Percentiles rank a stretch among this genome's conserved stretches.
phyloP scores from a whole-genome alignment of 2,888 invertebrate species.

The Rhingia campestris region DNA sequence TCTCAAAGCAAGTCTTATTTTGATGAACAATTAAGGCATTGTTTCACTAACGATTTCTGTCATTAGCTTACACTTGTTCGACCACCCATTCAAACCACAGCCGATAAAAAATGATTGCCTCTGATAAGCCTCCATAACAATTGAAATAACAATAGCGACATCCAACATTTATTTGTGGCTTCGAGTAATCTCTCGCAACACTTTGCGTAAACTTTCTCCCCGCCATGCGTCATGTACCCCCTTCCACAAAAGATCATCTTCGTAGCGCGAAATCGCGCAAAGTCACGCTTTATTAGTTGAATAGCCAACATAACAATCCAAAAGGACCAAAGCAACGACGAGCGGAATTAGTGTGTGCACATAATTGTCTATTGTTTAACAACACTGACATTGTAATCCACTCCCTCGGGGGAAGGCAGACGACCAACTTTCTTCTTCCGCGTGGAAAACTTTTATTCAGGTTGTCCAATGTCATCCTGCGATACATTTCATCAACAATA shows the following conservation, averaged over 20 bases:
- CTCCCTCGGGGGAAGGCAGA: conserved; percentile 18
- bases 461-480: conserved; percentile 65
- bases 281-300: conserved; percentile 71
- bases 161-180: conserved; percentile 36
- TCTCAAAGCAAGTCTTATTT: no score
- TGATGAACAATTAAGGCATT: no score
- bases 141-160: conserved; percentile 48
- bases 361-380: conserved; percentile 73
- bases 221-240: neutral
- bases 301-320: conserved; percentile 59
- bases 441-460: conserved; percentile 72
- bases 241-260: neutral
- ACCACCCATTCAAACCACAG: neutral
- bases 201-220: conserved; percentile 18
- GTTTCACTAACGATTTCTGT: no score
- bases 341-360: conserved; percentile 65
- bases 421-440: conserved; percentile 46
- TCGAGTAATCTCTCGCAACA: conserved; percentile 50
- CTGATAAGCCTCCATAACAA: conserved; percentile 59
- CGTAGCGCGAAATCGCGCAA: conserved; percentile 49
- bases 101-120: conserved; percentile 57
- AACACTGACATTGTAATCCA: conserved; percentile 70
- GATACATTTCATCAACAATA: conserved; percentile 69
- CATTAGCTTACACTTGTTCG: no score
- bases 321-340: conserved; percentile 9